phyloP scores from a whole-genome alignment of 2,113 vertebrate species.

The Heterochromis multidens region DNA sequence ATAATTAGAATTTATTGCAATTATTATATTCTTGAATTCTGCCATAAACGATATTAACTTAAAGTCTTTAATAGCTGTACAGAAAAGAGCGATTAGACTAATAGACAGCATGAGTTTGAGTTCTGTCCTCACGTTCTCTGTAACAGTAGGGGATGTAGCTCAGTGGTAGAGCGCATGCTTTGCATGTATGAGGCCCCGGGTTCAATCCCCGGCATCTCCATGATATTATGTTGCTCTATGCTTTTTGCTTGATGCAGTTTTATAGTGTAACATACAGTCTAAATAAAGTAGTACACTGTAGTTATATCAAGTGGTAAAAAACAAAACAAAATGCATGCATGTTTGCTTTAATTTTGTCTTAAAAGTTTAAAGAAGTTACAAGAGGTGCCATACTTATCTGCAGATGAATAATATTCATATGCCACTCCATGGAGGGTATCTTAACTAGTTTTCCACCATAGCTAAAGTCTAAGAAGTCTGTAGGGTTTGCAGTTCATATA shows the following conservation, averaged over 20 bases:
- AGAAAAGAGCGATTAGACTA: no score
- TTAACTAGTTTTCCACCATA: neutral
- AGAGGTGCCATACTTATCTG: neutral
- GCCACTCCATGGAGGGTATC: no score
- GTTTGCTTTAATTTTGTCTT: fast-evolving
- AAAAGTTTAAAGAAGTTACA: neutral
- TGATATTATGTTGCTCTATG: no score
- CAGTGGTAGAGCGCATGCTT: conserved; percentile 87
- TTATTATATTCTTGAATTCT: no score
- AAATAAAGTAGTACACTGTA: fast-evolving
- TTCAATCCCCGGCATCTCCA: conserved; percentile 85
- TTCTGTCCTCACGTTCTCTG: fast-evolving
- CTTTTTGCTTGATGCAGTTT: no score
- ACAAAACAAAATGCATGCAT: neutral
- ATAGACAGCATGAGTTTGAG: fast-evolving
- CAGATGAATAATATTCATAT: neutral
- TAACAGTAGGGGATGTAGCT: conserved; percentile 76
- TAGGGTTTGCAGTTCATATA: neutral
- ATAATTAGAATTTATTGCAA: neutral
- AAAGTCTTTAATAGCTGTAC: no score
- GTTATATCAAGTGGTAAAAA: no score
- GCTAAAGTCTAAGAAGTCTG: neutral
- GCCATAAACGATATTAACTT: no score
- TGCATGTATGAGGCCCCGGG: conserved; percentile 85
- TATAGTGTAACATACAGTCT: no score